Percentiles rank a stretch among this genome's conserved stretches.
phyloP scores from a whole-genome alignment of 2,888 invertebrate genomes.

The Coelopa pilipes region DNA sequence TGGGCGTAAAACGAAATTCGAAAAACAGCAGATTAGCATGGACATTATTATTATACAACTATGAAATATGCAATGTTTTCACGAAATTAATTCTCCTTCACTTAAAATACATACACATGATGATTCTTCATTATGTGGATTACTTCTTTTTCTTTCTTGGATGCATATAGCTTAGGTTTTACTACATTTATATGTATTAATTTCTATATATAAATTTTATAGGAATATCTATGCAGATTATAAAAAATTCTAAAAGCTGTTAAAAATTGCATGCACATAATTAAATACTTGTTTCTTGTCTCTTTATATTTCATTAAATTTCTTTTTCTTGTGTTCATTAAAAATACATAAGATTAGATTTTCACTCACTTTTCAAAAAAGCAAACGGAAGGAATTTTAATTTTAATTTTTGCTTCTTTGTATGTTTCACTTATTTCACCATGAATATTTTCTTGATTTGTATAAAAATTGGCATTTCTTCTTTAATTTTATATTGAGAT shows the following conservation, averaged over 20 bases:
- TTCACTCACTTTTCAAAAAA: conserved; percentile 48
- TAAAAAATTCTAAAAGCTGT: conserved; percentile 48
- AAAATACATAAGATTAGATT: conserved; percentile 49
- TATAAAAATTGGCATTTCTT: conserved; percentile 47
- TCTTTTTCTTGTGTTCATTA: conserved; percentile 32
- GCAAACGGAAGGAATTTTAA: conserved; percentile 51
- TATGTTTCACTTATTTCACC: not conserved
- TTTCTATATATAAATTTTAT: conserved; percentile 43
- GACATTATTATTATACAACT: conserved; percentile 30
- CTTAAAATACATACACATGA: conserved; percentile 31
- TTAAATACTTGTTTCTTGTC: conserved; percentile 29
- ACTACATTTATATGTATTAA: conserved; percentile 35
- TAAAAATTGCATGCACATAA: conserved; percentile 50
- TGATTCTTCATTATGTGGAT: conserved; percentile 31
- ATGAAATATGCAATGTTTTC: conserved; percentile 24
- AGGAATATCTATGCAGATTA: conserved; percentile 48
- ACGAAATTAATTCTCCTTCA: conserved; percentile 5
- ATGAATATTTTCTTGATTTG: not conserved
- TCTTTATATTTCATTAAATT: conserved; percentile 36
- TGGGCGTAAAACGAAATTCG: not conserved
- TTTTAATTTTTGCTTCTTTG: conserved; percentile 17
- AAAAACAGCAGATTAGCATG: not conserved
- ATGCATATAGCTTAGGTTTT: conserved; percentile 35
- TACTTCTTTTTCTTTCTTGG: conserved; percentile 26
- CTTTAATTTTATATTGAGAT: conserved; percentile 19